A percentile compares a stretch with the other conserved stretches of the same genome.
phyloP scores from a whole-genome alignment of 2,113 vertebrate genomes.

The Lophius piscatorius region DNA sequence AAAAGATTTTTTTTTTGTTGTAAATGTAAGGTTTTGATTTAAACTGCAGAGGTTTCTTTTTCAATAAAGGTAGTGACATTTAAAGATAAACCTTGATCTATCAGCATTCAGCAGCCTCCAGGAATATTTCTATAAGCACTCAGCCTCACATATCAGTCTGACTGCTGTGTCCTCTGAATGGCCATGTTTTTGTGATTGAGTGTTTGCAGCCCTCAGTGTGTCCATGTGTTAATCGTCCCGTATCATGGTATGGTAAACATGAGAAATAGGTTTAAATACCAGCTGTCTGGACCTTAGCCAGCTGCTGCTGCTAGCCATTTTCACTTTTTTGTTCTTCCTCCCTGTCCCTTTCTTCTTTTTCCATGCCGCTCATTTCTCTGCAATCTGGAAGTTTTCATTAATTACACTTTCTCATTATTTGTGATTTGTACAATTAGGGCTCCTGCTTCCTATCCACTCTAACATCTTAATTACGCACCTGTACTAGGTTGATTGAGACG shows the following conservation, averaged over 20 bases:
- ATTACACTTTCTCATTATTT: constrained; percentile 10
- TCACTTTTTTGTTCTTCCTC: constrained; percentile 4
- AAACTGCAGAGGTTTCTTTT: background rate
- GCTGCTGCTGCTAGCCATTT: constrained; percentile 12
- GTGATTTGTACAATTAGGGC: no score
- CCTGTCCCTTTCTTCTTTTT: background rate
- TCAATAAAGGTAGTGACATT: background rate
- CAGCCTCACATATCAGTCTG: background rate
- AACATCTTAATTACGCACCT: constrained; percentile 39
- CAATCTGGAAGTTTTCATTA: constrained; percentile 9
- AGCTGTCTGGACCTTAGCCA: constrained; percentile 56
- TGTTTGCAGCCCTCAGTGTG: constrained; percentile 38
- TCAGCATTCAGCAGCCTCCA: background rate
- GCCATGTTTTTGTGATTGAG: constrained; percentile 10
- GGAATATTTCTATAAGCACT: background rate
- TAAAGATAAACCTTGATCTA: background rate
- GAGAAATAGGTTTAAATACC: constrained; percentile 60
- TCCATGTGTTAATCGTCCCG: constrained; percentile 59
- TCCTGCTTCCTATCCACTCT: constrained; percentile 16
- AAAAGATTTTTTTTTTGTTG: no score
- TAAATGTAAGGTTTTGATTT: no score
- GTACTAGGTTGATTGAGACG: constrained; percentile 37
- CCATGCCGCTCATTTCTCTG: background rate
- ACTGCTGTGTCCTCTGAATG: background rate
- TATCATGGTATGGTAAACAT: constrained; percentile 62